Conservation (phyloP, 2,888 invertebrate genomes). For the Ichneumoninae sp. region DNA sequence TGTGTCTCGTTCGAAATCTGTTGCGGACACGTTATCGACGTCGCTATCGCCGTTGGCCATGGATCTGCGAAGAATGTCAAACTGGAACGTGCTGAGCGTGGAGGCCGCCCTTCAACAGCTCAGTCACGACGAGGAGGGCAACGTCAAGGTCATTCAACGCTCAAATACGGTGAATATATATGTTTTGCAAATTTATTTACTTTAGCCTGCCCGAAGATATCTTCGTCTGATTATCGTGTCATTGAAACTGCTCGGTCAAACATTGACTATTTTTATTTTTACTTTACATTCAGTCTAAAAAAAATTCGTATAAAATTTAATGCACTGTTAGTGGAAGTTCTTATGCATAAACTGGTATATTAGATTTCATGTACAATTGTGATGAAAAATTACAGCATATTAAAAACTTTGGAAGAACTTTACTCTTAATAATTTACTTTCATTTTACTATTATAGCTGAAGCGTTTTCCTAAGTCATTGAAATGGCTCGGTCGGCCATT, state of each 20-base stretch:
- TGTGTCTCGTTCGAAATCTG: constrained; percentile 32
- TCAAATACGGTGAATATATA: constrained; percentile 78
- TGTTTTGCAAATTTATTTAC: background rate
- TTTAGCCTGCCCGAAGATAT: background rate
- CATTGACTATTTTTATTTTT: background rate
- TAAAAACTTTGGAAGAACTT: too few species aligned
- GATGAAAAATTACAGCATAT: too few species aligned
- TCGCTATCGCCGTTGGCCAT: constrained; percentile 65
- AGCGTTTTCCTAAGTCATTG: too few species aligned
- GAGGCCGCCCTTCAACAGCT: constrained; percentile 82
- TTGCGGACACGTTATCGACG: constrained; percentile 7
- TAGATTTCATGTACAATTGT: too few species aligned
- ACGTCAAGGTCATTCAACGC: constrained; percentile 73
- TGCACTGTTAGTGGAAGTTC: too few species aligned
- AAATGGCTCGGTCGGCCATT: background rate
- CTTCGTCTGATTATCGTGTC: background rate
- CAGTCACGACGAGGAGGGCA: constrained; percentile 77
- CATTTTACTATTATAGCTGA: too few species aligned
- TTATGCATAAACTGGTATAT: too few species aligned
- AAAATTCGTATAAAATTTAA: too few species aligned
- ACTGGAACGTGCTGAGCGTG: constrained; percentile 83
- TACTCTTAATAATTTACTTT: too few species aligned
- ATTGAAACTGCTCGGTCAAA: background rate
- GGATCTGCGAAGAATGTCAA: constrained; percentile 83
- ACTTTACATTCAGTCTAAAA: too few species aligned